These are phyloP conservation scores for Phania funesta DNA, from an alignment of 2,888 invertebrate species.

Conservation along the genomic window DNA sequence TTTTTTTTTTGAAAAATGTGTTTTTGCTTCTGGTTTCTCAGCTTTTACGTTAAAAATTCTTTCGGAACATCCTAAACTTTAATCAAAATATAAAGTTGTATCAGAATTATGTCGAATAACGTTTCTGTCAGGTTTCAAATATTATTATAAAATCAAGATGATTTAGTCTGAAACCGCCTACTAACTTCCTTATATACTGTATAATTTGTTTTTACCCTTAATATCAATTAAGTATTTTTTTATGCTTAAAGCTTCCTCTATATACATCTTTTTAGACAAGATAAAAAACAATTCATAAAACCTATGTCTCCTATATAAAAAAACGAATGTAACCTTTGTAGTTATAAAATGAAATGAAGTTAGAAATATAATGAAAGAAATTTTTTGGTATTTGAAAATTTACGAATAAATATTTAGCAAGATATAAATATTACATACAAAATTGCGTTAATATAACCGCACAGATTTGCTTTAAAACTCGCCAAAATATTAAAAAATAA, in stretches of 20 bases:
- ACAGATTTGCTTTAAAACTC: conserved; percentile 52
- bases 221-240: conserved; percentile 1
- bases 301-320: conserved; percentile 47
- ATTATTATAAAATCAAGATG: neutral
- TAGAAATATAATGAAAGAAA: neutral
- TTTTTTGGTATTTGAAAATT: conserved; percentile 42
- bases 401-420: neutral
- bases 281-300: conserved; percentile 19
- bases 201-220: neutral
- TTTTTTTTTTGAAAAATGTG: too few species aligned
- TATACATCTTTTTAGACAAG: conserved; percentile 46
- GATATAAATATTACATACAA: neutral
- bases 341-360: conserved; percentile 36
- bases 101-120: neutral
- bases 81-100: neutral
- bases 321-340: conserved; percentile 47
- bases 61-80: neutral
- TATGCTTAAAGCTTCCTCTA: conserved; percentile 52
- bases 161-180: neutral
- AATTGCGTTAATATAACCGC: conserved; percentile 19
- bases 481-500: conserved; percentile 23
- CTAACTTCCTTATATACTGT: neutral
- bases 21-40: neutral
- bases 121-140: neutral
- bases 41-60: neutral